Base-by-base conservation (phyloP, 2,113 vertebrate species). In the Amazona vittata region DNA sequence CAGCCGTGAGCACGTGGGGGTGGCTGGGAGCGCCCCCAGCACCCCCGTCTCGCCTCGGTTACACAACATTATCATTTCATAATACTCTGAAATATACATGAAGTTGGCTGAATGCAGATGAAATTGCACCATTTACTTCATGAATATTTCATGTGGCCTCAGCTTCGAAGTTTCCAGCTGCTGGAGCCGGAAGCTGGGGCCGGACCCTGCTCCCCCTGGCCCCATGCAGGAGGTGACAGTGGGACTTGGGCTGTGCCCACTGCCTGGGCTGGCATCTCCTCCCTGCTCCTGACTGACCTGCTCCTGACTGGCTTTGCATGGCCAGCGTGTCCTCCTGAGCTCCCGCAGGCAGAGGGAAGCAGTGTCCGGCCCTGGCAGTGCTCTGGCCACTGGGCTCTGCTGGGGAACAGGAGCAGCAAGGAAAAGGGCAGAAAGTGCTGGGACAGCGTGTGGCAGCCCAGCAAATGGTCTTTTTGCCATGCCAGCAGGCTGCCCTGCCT, bases 101-200 rank as follows among this genome's bases (percentile, higher is more conserved):
- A 97, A 98, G 97, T 97, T 98, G 98, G 98, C 98, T 97, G 98
- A 93, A 98, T 98, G 98, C 98, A 97, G 98, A 98, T 98, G 97
- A 98, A 98, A 98, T 98, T 98, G 98, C 98, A 98, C 98, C 98
- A 98, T 98, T 98, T 98, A 97, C 97, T 94, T 97, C 97, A 98
- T 98, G 98, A 98, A 98, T 98, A 98, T 98, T 98, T 98, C 98
- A 98, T 98, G 97, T 89, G 92, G 96, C 93, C 97, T 98, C 75
- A 69, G 81, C 97, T 96, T 95, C 86, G 37, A 97, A 97, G 97
- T 98, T 97, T 97, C 98, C 80, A 83, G 97, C 97, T 97, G 96
- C 94, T 43, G 39, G 97, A 97, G 94, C 84, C 53, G 14, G 94
- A 92, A 92, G 86, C 92, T 29, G 63, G 69, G 63, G 77, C 91